Evolutionary conservation across 2,888 invertebrate genomes (phyloP).

Genomic region (Metellina segmentata): DNA sequence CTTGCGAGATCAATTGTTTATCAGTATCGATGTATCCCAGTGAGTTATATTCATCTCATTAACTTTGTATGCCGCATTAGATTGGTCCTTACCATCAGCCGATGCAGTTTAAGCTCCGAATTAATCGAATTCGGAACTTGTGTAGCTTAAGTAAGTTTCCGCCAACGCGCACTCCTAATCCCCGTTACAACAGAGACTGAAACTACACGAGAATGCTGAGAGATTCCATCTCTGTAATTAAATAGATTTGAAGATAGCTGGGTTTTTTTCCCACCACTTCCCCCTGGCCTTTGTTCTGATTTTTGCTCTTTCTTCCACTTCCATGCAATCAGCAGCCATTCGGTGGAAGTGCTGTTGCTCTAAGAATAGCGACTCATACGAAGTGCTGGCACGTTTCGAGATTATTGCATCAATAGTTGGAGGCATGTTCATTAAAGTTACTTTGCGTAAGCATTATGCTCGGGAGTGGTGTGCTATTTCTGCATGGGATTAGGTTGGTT

Average conservation of each 20-base stretch:
- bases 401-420: conserved; percentile 1
- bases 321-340: not conserved
- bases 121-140: conserved; percentile 47
- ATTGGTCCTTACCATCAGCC: not conserved
- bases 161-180: conserved; percentile 15
- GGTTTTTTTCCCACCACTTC: not conserved
- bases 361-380: not conserved
- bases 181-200: not conserved
- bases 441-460: not conserved
- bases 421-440: not conserved
- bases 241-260: not conserved
- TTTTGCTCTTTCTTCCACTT: not conserved
- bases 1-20: too few relatives aligned
- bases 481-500: not conserved
- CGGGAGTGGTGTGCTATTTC: not conserved
- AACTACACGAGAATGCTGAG: not conserved
- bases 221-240: conserved; percentile 34
- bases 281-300: not conserved
- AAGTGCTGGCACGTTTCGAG: not conserved
- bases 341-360: not conserved
- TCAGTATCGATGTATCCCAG: too few relatives aligned
- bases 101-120: conserved; percentile 18
- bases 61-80: conserved; percentile 18
- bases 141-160: conserved; percentile 37
- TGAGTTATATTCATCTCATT: conserved; percentile 38